Evolutionary conservation across 2,888 invertebrate species (phyloP), one percentile per base, ranked within the genome.

Genomic region (Lycia hirtaria): DNA sequence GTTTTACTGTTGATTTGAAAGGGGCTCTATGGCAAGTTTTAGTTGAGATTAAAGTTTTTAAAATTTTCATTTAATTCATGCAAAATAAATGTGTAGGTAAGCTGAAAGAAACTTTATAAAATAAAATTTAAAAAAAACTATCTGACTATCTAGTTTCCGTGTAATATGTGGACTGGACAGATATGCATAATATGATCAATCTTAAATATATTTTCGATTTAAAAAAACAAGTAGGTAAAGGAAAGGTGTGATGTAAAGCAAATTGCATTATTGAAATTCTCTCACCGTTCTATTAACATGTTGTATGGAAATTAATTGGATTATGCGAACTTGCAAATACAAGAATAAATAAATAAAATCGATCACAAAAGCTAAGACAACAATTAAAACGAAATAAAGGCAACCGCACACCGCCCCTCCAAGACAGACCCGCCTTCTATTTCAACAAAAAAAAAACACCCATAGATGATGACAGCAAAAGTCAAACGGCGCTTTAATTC

Each of bases 401-500:
- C 65, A 61, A 76, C 75, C 75, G 64, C 76, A 75, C 67, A 76
- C 78, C 82, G 84, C 85, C 86, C 81, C 67, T 68, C 65, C 68
- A 58, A 69, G 74, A 69, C 72, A 64, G 69, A 60, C 64, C 57
- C 71, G 79, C 83, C 80, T 78, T 71, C 67, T 59, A 66, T 64
- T 56, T 65, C 68, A 71, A 79, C 73, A 78, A 83, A 78, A 78
- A 81, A 41, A 52, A 43, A 33, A 33, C 85, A 82, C 82, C 87
- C 81, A 76, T 78, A 70, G 69, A 71, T 72, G 78, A 84, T 82
- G 86, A 87, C 87, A 88, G 78, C 83, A 76, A 69, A 80, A 81
- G 79, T 85, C 84, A 82, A 83, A 78, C 73, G 74, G 69, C 78
- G 76, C 75, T 84, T 26, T 89, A 90, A 91, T 89, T 85, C 85